Conservation (phyloP, 2,888 invertebrate genomes). For the Sabellastarte sp. region DNA sequence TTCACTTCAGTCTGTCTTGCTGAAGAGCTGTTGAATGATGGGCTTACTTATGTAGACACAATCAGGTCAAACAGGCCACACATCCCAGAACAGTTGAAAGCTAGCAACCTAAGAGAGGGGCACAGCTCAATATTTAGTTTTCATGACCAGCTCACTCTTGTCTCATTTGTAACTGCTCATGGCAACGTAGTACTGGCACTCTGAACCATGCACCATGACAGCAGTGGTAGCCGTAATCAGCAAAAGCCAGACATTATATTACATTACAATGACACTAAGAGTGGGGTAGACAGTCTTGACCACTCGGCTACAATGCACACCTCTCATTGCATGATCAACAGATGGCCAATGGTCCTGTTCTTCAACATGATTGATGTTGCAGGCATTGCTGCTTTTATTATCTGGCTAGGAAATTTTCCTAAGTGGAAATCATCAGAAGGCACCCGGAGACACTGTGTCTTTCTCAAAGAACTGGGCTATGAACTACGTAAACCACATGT, state of each 20-base stretch:
- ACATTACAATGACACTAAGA: constrained; percentile 22
- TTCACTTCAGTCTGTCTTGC: constrained; percentile 5
- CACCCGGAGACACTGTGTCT: neutral
- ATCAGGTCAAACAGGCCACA: constrained; percentile 11
- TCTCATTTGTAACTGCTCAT: constrained; percentile 4
- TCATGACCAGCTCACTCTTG: constrained; percentile 6
- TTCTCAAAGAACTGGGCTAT: neutral
- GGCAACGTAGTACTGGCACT: constrained; percentile 9
- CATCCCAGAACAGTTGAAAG: constrained; percentile 7
- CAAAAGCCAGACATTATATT: constrained; percentile 25
- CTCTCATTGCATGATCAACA: constrained; percentile 12
- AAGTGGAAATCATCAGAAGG: neutral
- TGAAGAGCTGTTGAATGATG: neutral
- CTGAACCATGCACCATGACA: constrained; percentile 14
- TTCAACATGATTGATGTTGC: constrained; percentile 26
- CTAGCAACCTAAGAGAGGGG: neutral
- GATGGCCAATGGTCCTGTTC: constrained; percentile 27
- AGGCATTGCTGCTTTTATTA: constrained; percentile 22
- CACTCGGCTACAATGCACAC: constrained; percentile 18
- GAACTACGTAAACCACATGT: neutral
- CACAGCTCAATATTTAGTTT: constrained; percentile 12
- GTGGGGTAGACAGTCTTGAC: constrained; percentile 26
- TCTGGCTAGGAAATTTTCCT: constrained; percentile 13
- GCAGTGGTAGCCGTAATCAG: constrained; percentile 1
- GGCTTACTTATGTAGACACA: constrained; percentile 7